Evolutionary conservation across 2,888 invertebrate species (phyloP), one percentile per base, ranked within the genome.

Genomic region (Cheiracanthium punctorium): DNA sequence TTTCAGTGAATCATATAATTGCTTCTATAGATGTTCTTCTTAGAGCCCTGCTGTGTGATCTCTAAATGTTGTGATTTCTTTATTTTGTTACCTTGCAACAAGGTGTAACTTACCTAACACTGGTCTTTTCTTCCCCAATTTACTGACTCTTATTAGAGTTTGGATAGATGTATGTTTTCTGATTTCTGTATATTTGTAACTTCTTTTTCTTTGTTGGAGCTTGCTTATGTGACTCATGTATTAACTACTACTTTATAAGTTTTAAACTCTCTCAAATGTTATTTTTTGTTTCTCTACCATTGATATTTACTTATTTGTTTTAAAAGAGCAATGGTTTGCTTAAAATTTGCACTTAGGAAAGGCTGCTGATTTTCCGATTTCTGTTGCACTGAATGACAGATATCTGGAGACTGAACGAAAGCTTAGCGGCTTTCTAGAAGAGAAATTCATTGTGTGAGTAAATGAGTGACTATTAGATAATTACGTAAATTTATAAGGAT

Each of bases 61-160:
- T 58, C 58, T 58, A 2, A 58, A 24, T 58, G 58, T 58, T 12
- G 58, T 58, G 24, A 24, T 24, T 2, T 24, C 12, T 2, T 58
- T 58, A 5, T 24, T 58, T 58, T 58, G 37, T 71, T 37, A 70
- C 70, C 58, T 82, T 69, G 74, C 48, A 48, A 65, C 74, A 70
- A 85, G 74, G 80, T 79, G 41, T 70, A n/a, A 67, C 41, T 64
- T 20, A 32, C 85, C 85, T 86, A 80, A 70, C 85, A 86, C 85
- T 86, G 85, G 85, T 71, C 80, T 86, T 86, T 86, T 79, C 82
- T 76, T 20, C n/a, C 52, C 69, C 70, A 20, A 17, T 70, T 52
- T 43, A 70, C 30, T 52, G 7, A 52, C 52, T 74, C 52, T 32
- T 20, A 32, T 69, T 58, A 82, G 74, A 74, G 69, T 67, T 75